Evolutionary conservation across 2,797 vertebrate species (phyloP), one percentile per base, ranked within the genome.

Genomic region (Enteromius paludinosus): DNA sequence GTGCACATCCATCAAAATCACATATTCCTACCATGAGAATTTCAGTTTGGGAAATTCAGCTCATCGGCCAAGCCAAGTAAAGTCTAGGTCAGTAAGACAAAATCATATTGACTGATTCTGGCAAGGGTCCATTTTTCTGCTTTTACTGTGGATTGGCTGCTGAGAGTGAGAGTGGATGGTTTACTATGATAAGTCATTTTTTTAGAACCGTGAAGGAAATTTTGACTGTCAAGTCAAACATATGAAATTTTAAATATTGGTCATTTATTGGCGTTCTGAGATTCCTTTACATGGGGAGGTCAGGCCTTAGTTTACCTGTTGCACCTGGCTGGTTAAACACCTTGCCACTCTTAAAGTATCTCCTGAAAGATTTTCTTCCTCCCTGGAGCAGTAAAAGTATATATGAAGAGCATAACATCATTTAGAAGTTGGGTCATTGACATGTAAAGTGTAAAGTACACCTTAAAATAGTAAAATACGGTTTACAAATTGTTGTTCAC

Each of bases 1-100:
- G 15, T 23, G 66, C 20, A 28, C 68, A 70, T 71, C 73, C 54
- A 49, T 80, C 79, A 74, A 81, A 81, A 74, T 81, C 83, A 80
- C 54, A 61, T 69, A 70, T 81, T 69, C 30, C 38, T 75, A 61
- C n/a, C 56, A 52, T 71, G 73, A 76, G 43, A 85, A 33, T 47
- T 71, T 59, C 61, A 49, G 47, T 85, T 62, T 82, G 35, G 70
- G 68, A 73, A 85, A 85, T 56, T 59, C 52, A 59, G 70, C 28
- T 47, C 59, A 72, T 35, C 5, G 9, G 35, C 61, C 43, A 85
- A 65, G 72, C 59, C 78, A 54, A 54, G 56, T 76, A 33, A 72
- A 64, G 45, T 82, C 41, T 82, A 78, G 68, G 74, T 71, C 76
- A 77, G 59, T 9, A 56, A 81, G 66, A 35, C 20, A 43, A 76